Evolutionary conservation across 1,140 invertebrate species (phyloP), one percentile per base, ranked within the genome.

Genomic region (Philotrypesis tridentata): DNA sequence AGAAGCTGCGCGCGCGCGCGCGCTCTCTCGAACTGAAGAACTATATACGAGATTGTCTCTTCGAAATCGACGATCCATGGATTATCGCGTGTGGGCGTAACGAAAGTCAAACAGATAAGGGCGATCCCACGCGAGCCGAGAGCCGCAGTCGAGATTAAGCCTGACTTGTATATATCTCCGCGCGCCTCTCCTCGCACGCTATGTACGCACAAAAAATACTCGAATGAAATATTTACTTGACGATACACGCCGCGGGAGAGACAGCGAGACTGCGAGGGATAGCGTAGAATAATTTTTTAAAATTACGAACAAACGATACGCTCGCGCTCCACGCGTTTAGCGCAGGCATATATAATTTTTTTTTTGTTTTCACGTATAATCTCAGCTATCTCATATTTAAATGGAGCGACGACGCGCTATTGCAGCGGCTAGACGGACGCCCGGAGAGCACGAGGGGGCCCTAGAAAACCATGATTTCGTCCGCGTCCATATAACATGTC

Each of bases 41-140:
- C 65, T 73, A n/a, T n/a, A n/a, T n/a, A 80, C 60, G 55, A 81
- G 79, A 81, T 75, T 75, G 71, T 75, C 74, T 75, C 73, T 84
- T 85, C 85, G 68, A 76, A 65, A 84, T 71, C 81, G 85, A 80
- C 85, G 78, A 84, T 86, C 74, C 82, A 61, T 83, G 70, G 72
- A 83, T 85, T 88, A 89, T 87, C 87, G 81, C 77, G 82, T 84
- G 87, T 88, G 85, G 86, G 87, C 85, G 87, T 87, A 85, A 70
- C 72, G 80, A 76, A 76, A 76, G 73, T 70, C 65, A 61, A 60
- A 31, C 29, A 61, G 80, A 82, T 82, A 82, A 82, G 72, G 61
- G 21, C n/a, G 80, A 76, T 76, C 80, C 80, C 80, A 82, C 80
- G 80, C 80, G 37, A 68, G 65, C 27, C 6, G 23, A 27, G n/a